A percentile compares a stretch with the other conserved stretches of the same genome.
Evolutionary conservation across 2,888 invertebrate species (phyloP).

Genomic region (Sceliomorpha sp.): DNA sequence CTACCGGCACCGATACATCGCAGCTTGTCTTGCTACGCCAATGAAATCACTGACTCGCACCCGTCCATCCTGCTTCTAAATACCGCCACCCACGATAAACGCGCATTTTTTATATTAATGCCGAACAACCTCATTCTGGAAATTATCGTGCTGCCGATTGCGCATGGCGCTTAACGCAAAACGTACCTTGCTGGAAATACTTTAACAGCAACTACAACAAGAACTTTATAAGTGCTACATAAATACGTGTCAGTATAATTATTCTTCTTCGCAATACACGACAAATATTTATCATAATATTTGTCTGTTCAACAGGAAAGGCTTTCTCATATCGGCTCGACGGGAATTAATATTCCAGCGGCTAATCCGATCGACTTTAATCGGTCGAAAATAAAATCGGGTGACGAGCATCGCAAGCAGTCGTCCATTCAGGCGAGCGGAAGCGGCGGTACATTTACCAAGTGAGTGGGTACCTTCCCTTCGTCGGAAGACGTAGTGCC

Average conservation of each 20-base stretch:
- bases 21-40: slow-evolving; percentile 60
- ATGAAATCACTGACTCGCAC: slow-evolving; percentile 58
- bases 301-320: too few species aligned
- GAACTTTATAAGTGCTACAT: too few species aligned
- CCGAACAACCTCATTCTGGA: slow-evolving; percentile 22
- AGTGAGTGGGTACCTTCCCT: slow-evolving; percentile 50
- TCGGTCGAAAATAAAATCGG: too few species aligned
- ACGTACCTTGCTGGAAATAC: too few species aligned
- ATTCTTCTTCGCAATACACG: too few species aligned
- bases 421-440: slow-evolving; percentile 62
- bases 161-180: slow-evolving; percentile 38
- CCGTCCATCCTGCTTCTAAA: slow-evolving; percentile 11
- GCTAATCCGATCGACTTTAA: too few species aligned
- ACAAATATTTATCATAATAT: too few species aligned
- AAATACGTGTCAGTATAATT: too few species aligned
- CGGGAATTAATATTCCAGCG: too few species aligned
- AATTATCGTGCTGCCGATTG: slow-evolving; percentile 40
- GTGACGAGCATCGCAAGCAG: too few species aligned
- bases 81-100: slow-evolving; percentile 12
- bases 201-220: too few species aligned
- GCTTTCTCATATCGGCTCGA: too few species aligned
- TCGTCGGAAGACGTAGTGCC: slow-evolving; percentile 24
- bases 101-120: slow-evolving; percentile 37
- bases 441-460: slow-evolving; percentile 64
- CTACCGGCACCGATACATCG: slow-evolving; percentile 59